These are phyloP conservation scores for Gadus macrocephalus DNA, from an alignment of 2,113 vertebrate species.

Conservation along the genomic window DNA sequence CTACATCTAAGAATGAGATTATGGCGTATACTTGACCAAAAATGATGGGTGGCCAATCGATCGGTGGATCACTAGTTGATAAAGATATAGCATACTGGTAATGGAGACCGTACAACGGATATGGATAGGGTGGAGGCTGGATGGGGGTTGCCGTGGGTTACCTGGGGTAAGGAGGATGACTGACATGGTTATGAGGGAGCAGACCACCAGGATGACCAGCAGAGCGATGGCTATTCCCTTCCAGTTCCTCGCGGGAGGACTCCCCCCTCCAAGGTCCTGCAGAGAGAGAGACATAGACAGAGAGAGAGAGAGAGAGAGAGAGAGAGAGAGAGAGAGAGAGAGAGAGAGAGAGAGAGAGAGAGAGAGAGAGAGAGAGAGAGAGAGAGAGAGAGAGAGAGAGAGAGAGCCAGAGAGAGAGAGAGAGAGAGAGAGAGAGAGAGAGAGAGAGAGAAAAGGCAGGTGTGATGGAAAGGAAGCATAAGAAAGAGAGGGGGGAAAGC, in stretches of 20 bases:
- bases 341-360: constrained; percentile 5
- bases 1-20: too few relatives aligned
- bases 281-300: constrained; percentile 36
- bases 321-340: neutral
- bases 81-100: too few relatives aligned
- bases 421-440: too few relatives aligned
- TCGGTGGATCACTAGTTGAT: too few relatives aligned
- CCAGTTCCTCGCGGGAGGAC: constrained; percentile 96
- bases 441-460: too few relatives aligned
- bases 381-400: neutral
- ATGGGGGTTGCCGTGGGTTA: constrained; percentile 47
- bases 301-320: constrained; percentile 1
- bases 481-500: too few relatives aligned
- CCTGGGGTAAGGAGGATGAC: constrained; percentile 98
- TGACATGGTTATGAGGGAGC: constrained; percentile 97
- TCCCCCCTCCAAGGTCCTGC: constrained; percentile 91
- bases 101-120: too few relatives aligned
- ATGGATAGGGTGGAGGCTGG: neutral
- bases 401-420: neutral
- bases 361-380: neutral
- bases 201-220: constrained; percentile 96
- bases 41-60: too few relatives aligned
- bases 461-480: too few relatives aligned
- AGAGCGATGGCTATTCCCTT: constrained; percentile 97
- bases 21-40: too few relatives aligned